These are phyloP conservation scores for Bombycilla garrulus DNA, from an alignment of 2,113 vertebrate species.

Conservation along the genomic window DNA sequence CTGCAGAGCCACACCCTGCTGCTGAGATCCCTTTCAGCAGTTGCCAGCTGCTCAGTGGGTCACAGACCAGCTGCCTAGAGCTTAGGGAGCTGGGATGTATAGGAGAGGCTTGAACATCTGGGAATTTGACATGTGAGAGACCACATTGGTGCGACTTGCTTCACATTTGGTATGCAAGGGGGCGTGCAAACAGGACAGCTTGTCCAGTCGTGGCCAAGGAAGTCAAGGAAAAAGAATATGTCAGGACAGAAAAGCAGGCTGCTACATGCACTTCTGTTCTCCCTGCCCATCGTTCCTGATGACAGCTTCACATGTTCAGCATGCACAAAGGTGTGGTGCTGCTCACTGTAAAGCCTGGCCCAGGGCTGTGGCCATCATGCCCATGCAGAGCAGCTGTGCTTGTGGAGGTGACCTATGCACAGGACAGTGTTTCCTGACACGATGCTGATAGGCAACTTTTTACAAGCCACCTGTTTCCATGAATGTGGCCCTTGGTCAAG, in stretches of 20 bases:
- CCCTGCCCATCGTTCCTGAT: not conserved
- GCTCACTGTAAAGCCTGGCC: fast-evolving
- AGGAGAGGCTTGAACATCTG: not conserved
- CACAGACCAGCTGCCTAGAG: not conserved
- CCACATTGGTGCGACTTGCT: not conserved
- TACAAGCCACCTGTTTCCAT: not conserved
- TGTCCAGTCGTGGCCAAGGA: not conserved
- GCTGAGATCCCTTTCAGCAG: not conserved
- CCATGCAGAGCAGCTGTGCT: not conserved
- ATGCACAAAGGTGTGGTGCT: not conserved
- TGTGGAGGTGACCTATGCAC: not conserved
- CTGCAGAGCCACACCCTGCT: not conserved
- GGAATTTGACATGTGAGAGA: not conserved
- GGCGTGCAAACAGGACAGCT: not conserved
- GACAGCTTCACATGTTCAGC: not conserved
- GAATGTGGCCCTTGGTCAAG: not conserved
- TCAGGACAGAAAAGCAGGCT: not conserved
- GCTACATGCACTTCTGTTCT: not conserved
- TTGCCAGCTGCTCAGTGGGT: not conserved
- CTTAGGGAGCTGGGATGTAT: not conserved
- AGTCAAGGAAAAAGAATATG: not conserved
- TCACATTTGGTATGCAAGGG: not conserved
- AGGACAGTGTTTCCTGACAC: not conserved
- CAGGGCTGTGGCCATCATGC: not conserved
- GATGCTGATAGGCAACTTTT: not conserved